Base-by-base conservation (phyloP, 2,888 invertebrate species). In the Xylophagus ater region DNA sequence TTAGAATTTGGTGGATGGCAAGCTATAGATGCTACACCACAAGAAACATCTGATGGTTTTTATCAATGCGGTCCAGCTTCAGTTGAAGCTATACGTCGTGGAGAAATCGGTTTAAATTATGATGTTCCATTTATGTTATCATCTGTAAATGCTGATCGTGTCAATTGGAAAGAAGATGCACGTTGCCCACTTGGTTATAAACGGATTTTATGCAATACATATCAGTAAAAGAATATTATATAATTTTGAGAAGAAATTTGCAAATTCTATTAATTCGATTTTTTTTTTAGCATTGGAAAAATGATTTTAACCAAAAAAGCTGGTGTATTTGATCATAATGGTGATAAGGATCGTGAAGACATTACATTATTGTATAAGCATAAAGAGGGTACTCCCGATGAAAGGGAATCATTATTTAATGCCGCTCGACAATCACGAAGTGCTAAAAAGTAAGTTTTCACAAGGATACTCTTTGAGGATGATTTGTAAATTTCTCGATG, bases 1-100 rank as follows among this genome's bases (percentile, higher is more conserved):
- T 31, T 46, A 72, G 80, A 83, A 9, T 86, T 81, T 55, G 85
- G 84, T 1, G 88, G 88, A n/a, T 89, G 88, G 88, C 88, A 89
- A 65, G 86, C 82, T 0, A 73, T 87, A 31, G 88, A 89, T 55
- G 77, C 86, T 1, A 88, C 88, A 1, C 87, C 88, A 0, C 87
- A 87, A 58, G 85, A 87, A 59, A 71, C 70, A 1, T 84, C 84
- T 4, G 73, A 75, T 24, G 76, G 76, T 1, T 54, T 76, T 43
- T 85, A 71, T 62, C 82, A 82, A 45, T 84, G 83, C 51, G 87
- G 88, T 0, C 87, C 88, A 7, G 77, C 83, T 0, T 78, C 87
- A 0, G 57, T 86, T 3, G 81, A 79, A 54, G 87, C 87, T 4
- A 72, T 88, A 43, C 76, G 76, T 49, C 73, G 78, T 54, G 87